Conservation (phyloP, 2,113 vertebrate genomes). For the Etheostoma cragini region DNA sequence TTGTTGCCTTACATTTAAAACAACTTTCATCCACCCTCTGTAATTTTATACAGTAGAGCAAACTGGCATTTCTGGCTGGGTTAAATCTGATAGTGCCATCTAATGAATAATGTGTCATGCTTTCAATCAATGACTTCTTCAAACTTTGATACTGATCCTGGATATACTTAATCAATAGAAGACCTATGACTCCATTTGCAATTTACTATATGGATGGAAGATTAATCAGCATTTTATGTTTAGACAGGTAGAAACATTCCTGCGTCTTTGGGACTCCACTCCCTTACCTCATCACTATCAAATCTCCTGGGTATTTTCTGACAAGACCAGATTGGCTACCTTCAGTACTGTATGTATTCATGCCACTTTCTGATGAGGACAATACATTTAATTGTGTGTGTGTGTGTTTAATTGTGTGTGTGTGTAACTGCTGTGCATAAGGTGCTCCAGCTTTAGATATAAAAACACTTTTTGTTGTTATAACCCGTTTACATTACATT, state of each 20-base stretch:
- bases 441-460: not conserved
- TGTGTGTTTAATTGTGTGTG: too few species aligned
- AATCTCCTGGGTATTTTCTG: not conserved
- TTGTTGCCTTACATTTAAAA: conserved; percentile 13
- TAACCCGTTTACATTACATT: not conserved
- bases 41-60: not conserved
- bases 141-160: not conserved
- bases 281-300: not conserved
- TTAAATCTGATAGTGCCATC: conserved; percentile 12
- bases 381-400: not conserved
- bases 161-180: not conserved
- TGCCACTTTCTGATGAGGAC: not conserved
- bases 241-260: not conserved
- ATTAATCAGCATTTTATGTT: not conserved
- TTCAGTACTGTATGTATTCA: not conserved
- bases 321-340: not conserved
- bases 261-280: not conserved
- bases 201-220: not conserved
- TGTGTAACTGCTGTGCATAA: not conserved
- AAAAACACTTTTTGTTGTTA: too few species aligned
- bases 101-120: not conserved
- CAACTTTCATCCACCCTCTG: conserved; percentile 34
- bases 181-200: not conserved
- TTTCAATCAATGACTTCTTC: not conserved
- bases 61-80: not conserved